These are phyloP conservation scores for Pseudomyrmex concolor DNA, from an alignment of 1,140 invertebrate genomes.

Conservation along the genomic window DNA sequence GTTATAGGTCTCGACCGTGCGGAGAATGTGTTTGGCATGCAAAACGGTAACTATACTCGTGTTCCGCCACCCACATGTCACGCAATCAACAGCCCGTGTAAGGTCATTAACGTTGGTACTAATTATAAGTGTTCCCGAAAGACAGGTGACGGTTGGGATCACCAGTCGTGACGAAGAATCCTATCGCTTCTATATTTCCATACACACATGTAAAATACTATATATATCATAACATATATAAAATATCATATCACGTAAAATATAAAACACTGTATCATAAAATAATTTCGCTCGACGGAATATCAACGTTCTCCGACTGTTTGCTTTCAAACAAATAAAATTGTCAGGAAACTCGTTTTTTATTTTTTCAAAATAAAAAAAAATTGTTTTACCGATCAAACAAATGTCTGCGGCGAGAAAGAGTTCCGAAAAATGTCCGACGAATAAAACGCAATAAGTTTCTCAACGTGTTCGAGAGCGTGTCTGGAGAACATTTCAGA, in stretches of 20 bases:
- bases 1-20: background rate
- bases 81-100: constrained; percentile 68
- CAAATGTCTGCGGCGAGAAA: too few species aligned
- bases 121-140: constrained; percentile 59
- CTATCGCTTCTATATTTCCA: constrained; percentile 18
- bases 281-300: too few species aligned
- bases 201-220: background rate
- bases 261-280: too few species aligned
- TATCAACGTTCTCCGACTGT: too few species aligned
- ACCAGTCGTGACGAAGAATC: constrained; percentile 52
- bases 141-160: constrained; percentile 72
- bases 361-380: too few species aligned
- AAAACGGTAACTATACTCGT: constrained; percentile 51
- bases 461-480: too few species aligned
- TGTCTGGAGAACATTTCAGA: background rate
- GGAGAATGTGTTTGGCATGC: constrained; percentile 17
- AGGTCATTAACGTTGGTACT: constrained; percentile 74
- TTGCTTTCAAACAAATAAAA: too few species aligned
- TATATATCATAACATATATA: background rate
- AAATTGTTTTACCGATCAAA: too few species aligned
- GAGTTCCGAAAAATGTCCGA: too few species aligned
- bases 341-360: too few species aligned
- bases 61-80: constrained; percentile 65
- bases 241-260: too few species aligned
- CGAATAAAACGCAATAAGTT: too few species aligned